A percentile compares a stretch with the other conserved stretches of the same genome.
Conservation (phyloP, 2,888 invertebrate genomes). For the Drosophila barbarae region DNA sequence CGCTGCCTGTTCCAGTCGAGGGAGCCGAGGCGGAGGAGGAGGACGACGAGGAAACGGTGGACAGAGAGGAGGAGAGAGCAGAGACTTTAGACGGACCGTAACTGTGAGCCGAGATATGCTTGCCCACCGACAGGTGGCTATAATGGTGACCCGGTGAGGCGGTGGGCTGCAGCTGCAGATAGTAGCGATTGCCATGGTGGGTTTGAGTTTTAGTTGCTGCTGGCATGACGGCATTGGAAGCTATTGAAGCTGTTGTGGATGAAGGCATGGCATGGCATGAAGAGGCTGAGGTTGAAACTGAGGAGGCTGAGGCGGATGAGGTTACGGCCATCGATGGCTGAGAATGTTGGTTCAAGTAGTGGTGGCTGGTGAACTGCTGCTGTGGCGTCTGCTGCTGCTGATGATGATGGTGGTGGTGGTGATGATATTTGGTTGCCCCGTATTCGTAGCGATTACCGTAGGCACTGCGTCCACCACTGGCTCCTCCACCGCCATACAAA, state of each 20-base stretch:
- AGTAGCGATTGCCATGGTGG: slow-evolving; percentile 36
- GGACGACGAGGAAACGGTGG: slow-evolving; percentile 43
- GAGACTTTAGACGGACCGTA: slow-evolving; percentile 63
- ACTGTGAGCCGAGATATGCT: slow-evolving; percentile 42
- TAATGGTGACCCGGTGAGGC: slow-evolving; percentile 40
- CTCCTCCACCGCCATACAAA: slow-evolving; percentile 70
- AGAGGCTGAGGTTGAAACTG: slow-evolving; percentile 26
- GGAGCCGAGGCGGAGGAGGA: slow-evolving; percentile 33
- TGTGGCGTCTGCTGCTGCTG: slow-evolving; percentile 15
- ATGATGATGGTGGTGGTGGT: slow-evolving; percentile 32
- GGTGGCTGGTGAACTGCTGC: slow-evolving; percentile 23
- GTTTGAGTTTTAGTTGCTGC: slow-evolving; percentile 39
- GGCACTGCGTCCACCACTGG: slow-evolving; percentile 50
- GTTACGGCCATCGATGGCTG: slow-evolving; percentile 35
- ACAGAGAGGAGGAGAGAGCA: slow-evolving; percentile 51
- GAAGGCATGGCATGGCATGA: slow-evolving; percentile 25
- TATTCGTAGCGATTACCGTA: slow-evolving; percentile 72
- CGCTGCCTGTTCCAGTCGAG: slow-evolving; percentile 42
- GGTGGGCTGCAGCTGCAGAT: slow-evolving; percentile 38
- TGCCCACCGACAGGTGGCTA: slow-evolving; percentile 59
- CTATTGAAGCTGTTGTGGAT: slow-evolving; percentile 12
- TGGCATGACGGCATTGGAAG: slow-evolving; percentile 15
- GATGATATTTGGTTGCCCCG: slow-evolving; percentile 51
- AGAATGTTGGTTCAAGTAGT: slow-evolving; percentile 38
- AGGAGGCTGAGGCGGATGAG: slow-evolving; percentile 47